These are phyloP conservation scores for Drosophila aldrichi DNA, from an alignment of 2,888 invertebrate genomes.

Conservation along the genomic window DNA sequence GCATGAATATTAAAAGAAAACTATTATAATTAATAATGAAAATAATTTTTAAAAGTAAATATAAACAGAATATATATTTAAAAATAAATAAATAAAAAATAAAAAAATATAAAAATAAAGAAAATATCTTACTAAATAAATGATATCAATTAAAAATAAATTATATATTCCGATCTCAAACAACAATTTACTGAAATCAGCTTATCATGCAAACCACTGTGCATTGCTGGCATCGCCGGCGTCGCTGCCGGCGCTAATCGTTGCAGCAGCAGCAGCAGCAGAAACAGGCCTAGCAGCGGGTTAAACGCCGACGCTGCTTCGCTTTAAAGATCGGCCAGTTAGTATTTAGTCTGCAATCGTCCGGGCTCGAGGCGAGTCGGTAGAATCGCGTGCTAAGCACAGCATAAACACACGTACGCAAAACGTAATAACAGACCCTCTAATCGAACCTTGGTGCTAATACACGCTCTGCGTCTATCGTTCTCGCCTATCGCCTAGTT, in stretches of 20 bases:
- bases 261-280: constrained; percentile 37
- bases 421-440: constrained; percentile 1
- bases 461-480: constrained; percentile 35
- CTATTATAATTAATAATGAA: no score
- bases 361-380: constrained; percentile 70
- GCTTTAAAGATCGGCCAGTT: constrained; percentile 74
- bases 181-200: background rate
- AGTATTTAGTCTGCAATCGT: constrained; percentile 78
- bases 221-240: constrained; percentile 13
- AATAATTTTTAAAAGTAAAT: no score
- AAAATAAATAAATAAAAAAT: no score
- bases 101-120: background rate
- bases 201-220: constrained; percentile 33
- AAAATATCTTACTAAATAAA: no score
- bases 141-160: no score
- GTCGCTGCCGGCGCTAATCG: constrained; percentile 49
- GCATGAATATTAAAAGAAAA: background rate
- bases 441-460: constrained; percentile 12
- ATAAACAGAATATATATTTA: no score
- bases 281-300: constrained; percentile 59
- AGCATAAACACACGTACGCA: background rate
- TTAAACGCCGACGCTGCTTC: constrained; percentile 70
- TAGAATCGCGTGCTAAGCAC: constrained; percentile 43
- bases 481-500: constrained; percentile 21
- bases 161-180: background rate